phyloP scores from a whole-genome alignment of 2,797 vertebrate genomes.

The Chaenodraco wilsoni region DNA sequence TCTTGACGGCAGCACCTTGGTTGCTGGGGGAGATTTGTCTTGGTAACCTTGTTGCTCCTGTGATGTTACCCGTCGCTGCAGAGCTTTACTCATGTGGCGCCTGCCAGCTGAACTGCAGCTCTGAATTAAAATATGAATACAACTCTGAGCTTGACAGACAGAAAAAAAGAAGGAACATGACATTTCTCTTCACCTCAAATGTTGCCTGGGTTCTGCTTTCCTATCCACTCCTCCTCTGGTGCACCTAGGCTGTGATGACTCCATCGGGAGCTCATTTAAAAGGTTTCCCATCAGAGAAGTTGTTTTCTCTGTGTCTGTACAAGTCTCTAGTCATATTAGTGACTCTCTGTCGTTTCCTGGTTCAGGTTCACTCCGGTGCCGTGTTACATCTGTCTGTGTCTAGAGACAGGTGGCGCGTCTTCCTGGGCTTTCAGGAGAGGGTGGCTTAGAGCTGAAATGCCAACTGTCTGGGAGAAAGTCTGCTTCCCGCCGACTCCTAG shows the following conservation, averaged over 20 bases:
- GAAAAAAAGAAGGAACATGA: slow-evolving; percentile 45
- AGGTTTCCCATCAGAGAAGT: slow-evolving; percentile 45
- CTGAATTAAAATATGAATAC: slow-evolving; percentile 66
- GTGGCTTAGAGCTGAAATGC: slow-evolving; percentile 59
- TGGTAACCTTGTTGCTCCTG: slow-evolving; percentile 49
- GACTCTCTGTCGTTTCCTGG: slow-evolving; percentile 29
- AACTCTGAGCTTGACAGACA: slow-evolving; percentile 49
- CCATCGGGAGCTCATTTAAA: slow-evolving; percentile 66
- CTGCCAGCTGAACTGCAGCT: slow-evolving; percentile 51
- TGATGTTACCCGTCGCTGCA: slow-evolving; percentile 33
- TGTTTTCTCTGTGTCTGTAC: slow-evolving; percentile 35
- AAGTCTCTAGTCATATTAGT: slow-evolving; percentile 41
- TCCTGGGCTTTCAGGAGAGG: slow-evolving; percentile 38
- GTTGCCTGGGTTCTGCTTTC: slow-evolving; percentile 31
- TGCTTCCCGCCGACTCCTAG: slow-evolving; percentile 51
- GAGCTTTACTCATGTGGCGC: slow-evolving; percentile 34
- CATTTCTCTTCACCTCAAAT: slow-evolving; percentile 44
- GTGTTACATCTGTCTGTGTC: slow-evolving; percentile 56
- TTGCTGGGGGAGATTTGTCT: slow-evolving; percentile 43
- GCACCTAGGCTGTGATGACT: slow-evolving; percentile 42
- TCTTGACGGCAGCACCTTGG: slow-evolving; percentile 27
- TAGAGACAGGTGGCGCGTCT: slow-evolving; percentile 60
- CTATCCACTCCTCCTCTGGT: slow-evolving; percentile 22
- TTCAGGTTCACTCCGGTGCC: slow-evolving; percentile 47
- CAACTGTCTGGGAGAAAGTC: slow-evolving; percentile 51